These are phyloP conservation scores for Chloroclysta siterata DNA, from an alignment of 2,888 invertebrate genomes.

Conservation along the genomic window DNA sequence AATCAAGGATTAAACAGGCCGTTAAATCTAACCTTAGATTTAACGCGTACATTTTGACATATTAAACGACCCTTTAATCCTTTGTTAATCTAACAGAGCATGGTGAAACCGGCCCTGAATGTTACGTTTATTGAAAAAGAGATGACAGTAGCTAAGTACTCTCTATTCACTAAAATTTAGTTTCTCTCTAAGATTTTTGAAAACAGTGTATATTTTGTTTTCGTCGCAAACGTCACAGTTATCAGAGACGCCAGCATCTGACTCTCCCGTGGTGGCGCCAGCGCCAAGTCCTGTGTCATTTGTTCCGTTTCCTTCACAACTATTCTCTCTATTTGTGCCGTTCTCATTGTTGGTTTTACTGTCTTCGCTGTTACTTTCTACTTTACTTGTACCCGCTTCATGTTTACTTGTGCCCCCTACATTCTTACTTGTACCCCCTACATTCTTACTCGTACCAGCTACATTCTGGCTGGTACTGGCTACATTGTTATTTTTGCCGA, in stretches of 20 bases:
- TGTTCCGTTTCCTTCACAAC: conserved; percentile 32
- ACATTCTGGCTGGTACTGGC: not conserved
- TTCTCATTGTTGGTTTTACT: conserved; percentile 9
- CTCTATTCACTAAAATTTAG: conserved; percentile 50
- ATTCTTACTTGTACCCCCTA: conserved; percentile 26
- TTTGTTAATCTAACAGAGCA: no score
- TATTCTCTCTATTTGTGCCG: not conserved
- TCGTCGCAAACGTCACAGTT: conserved; percentile 69
- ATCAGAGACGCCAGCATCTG: conserved; percentile 28
- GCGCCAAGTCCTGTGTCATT: conserved; percentile 2
- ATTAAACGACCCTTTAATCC: no score
- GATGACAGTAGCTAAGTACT: no score
- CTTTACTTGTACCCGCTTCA: conserved; percentile 15
- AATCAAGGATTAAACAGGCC: no score
- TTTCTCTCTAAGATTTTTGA: conserved; percentile 71
- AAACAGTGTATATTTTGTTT: conserved; percentile 65
- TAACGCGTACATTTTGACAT: no score
- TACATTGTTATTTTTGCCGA: conserved; percentile 18
- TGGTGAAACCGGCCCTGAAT: no score
- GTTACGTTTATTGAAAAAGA: no score
- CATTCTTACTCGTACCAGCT: conserved; percentile 23
- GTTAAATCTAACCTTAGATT: no score
- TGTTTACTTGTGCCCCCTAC: conserved; percentile 14
- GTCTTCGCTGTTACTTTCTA: conserved; percentile 10
- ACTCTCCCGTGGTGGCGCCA: conserved; percentile 1